Conservation (phyloP, 1,140 invertebrate genomes). For the Trypoxylus dichotomus region DNA sequence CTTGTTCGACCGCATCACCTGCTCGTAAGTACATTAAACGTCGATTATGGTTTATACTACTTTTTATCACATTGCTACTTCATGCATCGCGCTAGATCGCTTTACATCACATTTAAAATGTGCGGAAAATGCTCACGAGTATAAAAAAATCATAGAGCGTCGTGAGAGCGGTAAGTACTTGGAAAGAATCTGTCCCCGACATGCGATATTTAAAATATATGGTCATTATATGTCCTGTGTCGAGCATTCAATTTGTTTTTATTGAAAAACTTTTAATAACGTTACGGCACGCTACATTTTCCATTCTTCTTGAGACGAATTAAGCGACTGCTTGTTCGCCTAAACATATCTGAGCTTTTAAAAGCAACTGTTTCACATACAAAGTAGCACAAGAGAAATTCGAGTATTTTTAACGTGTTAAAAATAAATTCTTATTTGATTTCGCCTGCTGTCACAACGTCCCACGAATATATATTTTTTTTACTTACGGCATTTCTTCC, state of each 20-base stretch:
- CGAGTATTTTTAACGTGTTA: not conserved
- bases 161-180: not conserved
- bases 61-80: not conserved
- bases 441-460: not conserved
- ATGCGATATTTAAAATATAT: slow-evolving; percentile 17
- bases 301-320: not conserved
- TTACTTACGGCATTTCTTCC: not conserved
- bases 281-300: not conserved
- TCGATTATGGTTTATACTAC: slow-evolving; percentile 3
- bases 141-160: not conserved
- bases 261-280: slow-evolving; percentile 6
- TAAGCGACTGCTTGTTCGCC: not conserved
- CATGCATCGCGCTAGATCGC: not conserved
- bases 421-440: not conserved
- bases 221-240: not conserved
- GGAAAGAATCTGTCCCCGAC: not conserved
- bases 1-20: not conserved
- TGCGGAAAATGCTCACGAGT: not conserved
- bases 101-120: not conserved
- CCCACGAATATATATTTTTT: not conserved
- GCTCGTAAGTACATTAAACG: not conserved
- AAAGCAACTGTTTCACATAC: not conserved
- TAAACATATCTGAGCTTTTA: not conserved
- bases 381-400: not conserved
- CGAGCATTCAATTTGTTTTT: not conserved